phyloP scores from a whole-genome alignment of 2,888 invertebrate species.

The Lepidochitona cinerea region DNA sequence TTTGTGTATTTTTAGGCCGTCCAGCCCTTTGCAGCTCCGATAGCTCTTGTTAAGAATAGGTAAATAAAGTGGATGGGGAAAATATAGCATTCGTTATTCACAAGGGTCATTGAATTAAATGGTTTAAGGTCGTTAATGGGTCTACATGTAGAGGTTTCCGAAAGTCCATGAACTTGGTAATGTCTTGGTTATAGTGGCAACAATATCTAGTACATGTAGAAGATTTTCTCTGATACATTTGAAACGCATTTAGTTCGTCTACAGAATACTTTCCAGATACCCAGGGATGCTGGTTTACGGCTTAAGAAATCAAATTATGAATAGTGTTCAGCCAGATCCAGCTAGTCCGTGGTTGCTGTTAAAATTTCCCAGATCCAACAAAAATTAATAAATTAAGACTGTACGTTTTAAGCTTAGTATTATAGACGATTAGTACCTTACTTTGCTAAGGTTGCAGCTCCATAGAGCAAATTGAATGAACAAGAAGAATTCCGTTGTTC shows the following conservation, averaged over 20 bases:
- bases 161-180: neutral
- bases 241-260: neutral
- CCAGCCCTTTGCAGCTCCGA: no score
- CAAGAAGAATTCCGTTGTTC: neutral
- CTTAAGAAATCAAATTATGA: no score
- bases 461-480: neutral
- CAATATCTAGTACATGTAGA: neutral
- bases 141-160: neutral
- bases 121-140: neutral
- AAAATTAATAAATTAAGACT: neutral
- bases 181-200: neutral
- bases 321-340: no score
- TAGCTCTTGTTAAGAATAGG: neutral
- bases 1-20: no score
- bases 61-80: neutral
- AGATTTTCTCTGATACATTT: neutral
- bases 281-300: neutral
- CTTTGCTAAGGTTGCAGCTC: neutral
- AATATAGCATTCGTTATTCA: neutral
- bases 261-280: neutral
- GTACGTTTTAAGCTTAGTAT: neutral
- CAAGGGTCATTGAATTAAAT: neutral
- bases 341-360: no score
- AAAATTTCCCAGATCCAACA: neutral
- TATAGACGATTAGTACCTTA: neutral